Evolutionary conservation across 2,797 vertebrate species (phyloP), one percentile per base, ranked within the genome.

Genomic region (Echeneis naucrates): DNA sequence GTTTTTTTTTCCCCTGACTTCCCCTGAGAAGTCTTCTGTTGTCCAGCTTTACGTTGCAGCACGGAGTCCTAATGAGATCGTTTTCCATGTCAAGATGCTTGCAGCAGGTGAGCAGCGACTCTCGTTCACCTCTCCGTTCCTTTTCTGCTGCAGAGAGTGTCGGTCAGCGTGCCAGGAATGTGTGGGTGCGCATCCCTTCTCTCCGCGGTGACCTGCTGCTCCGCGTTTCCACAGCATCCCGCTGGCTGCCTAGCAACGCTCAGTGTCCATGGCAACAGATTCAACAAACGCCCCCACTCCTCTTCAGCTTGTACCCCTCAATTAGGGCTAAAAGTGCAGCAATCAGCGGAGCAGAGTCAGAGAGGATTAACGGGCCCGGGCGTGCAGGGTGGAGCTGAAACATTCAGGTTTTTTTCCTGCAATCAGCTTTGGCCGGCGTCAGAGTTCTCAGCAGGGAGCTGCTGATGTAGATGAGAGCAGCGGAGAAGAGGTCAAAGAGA

Each of bases 191-290:
- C 75, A 70, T 92, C 83, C 78, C 85, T 88, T 88, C 88, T 91
- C 89, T 89, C 84, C 50, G 50, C 89, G 54, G 74, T 94, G 93
- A 94, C 93, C 94, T 50, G 75, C 91, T 92, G 93, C 90, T 93
- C 92, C 67, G 73, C 84, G 56, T 14, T 42, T 94, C 88, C 90
- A 81, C 90, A 89, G 92, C 93, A 95, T 95, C 93, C 89, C 37
- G 71, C 80, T 53, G 60, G 94, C 90, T 94, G 92, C 95, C 84
- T 93, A 94, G 95, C 94, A 95, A 95, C 93, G 44, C 88, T 84
- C 81, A 80, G 91, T 94, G 90, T 91, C 95, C 91, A 95, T 94
- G 92, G 92, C 85, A 92, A 95, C 93, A 42, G 82, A 91, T 86
- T 90, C 94, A 95, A 95, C 94, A 95, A 95, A 93, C 88, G 79